Conservation (phyloP, 1,140 invertebrate genomes). For the Lepidotrigona ventralis region DNA sequence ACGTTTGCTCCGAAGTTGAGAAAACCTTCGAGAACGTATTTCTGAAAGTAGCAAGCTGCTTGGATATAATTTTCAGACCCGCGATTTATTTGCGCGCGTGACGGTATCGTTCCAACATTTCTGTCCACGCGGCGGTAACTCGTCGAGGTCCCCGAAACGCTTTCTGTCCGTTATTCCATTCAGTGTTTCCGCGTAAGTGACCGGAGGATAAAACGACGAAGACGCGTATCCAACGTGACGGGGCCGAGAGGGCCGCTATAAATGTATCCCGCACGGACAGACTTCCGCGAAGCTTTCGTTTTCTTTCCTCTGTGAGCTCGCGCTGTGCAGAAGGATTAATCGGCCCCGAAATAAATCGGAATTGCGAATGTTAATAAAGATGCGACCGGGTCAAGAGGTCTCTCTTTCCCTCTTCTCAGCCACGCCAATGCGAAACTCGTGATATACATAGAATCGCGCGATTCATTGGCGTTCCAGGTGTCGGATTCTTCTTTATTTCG, state of each 20-base stretch:
- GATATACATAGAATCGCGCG: conserved; percentile 32
- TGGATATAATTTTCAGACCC: background rate
- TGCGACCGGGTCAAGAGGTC: conserved; percentile 33
- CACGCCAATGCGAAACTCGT: conserved; percentile 11
- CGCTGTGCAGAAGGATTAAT: conserved; percentile 45
- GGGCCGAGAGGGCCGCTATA: conserved; percentile 26
- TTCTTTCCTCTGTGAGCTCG: conserved; percentile 28
- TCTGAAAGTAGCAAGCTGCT: background rate
- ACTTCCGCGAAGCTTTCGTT: conserved; percentile 47
- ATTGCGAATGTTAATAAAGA: conserved; percentile 40
- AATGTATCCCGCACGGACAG: conserved; percentile 35
- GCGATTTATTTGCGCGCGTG: background rate
- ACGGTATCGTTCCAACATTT: background rate
- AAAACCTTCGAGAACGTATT: background rate
- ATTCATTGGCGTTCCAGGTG: background rate
- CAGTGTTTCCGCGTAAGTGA: conserved; percentile 45
- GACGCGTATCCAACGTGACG: conserved; percentile 4
- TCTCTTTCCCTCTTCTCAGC: background rate
- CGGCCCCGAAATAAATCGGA: conserved; percentile 48
- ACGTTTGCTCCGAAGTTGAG: background rate
- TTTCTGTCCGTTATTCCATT: conserved; percentile 39
- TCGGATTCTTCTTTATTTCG: background rate
- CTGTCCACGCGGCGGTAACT: background rate
- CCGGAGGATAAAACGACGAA: conserved; percentile 44
- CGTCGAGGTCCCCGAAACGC: background rate